A percentile compares a stretch with the other conserved stretches of the same genome.
Conservation (phyloP, 2,113 vertebrate genomes). For the Nibea albiflora region DNA sequence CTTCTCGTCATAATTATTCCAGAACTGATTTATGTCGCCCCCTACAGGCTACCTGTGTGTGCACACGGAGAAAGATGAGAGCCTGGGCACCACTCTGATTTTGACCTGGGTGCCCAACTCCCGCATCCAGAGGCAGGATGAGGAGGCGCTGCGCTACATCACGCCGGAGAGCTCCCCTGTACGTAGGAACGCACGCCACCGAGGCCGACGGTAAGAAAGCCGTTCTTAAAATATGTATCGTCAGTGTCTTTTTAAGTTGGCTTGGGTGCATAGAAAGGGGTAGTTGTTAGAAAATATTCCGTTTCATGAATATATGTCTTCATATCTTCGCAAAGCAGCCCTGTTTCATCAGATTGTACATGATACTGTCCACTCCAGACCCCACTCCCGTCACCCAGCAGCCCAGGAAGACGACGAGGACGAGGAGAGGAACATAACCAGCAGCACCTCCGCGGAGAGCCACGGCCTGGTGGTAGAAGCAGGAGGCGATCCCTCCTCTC, state of each 20-base stretch:
- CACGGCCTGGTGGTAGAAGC: slow-evolving; percentile 77
- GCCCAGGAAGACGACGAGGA: slow-evolving; percentile 83
- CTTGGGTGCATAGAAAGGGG: too few species aligned
- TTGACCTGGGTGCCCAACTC: slow-evolving; percentile 98
- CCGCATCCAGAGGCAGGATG: slow-evolving; percentile 95
- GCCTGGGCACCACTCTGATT: slow-evolving; percentile 92
- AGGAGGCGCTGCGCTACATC: slow-evolving; percentile 94
- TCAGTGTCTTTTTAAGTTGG: not conserved
- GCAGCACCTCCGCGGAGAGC: slow-evolving; percentile 73
- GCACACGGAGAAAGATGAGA: slow-evolving; percentile 96
- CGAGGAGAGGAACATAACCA: slow-evolving; percentile 79
- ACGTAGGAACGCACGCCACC: slow-evolving; percentile 86
- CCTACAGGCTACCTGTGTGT: slow-evolving; percentile 93
- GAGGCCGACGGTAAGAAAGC: slow-evolving; percentile 72
- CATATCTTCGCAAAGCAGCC: not conserved
- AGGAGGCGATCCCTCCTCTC: slow-evolving; percentile 17
- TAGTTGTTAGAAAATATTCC: too few species aligned
- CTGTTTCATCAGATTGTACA: not conserved
- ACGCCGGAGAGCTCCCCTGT: slow-evolving; percentile 96
- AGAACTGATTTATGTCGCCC: slow-evolving; percentile 39
- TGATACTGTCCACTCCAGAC: slow-evolving; percentile 37
- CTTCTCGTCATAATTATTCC: too few species aligned
- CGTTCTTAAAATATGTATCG: not conserved
- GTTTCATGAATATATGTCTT: too few species aligned
- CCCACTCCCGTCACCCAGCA: slow-evolving; percentile 62